Base-by-base conservation (phyloP, 1,140 invertebrate species). In the Drosophila pseudoananassae region DNA sequence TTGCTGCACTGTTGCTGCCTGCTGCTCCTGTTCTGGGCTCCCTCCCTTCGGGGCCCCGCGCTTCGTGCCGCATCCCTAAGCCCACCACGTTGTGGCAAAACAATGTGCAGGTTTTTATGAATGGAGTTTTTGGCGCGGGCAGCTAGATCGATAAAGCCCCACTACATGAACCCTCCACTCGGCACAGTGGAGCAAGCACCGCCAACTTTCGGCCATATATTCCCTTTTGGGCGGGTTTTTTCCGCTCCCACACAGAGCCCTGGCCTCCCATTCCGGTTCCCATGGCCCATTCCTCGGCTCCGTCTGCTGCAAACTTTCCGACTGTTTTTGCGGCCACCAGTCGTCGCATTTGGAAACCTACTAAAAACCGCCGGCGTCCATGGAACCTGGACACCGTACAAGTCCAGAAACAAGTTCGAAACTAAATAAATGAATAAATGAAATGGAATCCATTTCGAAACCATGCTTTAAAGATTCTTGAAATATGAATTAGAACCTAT, bases 21-120 rank as follows among this genome's bases (percentile, higher is more conserved):
- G 60, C 54, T 68, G 60, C 75, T 65, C 60, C 25, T 58, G 76
- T 68, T 47, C 57, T 64, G 56, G 76, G 56, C 73, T 60, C 40
- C 55, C 76, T 71, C 50, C 20, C 20, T 20, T 20, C 20, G 20
- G 20, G 20, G 20, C 53, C 46, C 68, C 33, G 57, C 51, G 43
- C 27, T 15, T 50, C 63, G 14, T 14, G 40, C 14, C 40, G 38
- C 61, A 23, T 51, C 54, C 6, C 33, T 27, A n/a, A 12, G 14
- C 17, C 56, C 17, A 43, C 69, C 53, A 36, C 47, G 54, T 64
- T 54, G 69, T 55, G 49, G 56, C 70, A 75, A 82, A 89, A 89
- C 84, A 90, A 89, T 91, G 78, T 69, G 72, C 83, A 63, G 68
- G 90, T 91, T 91, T 91, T 91, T 91, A 91, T 91, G 90, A 91